Conservation (phyloP, 2,888 invertebrate genomes). For the Erpobdella octoculata region DNA sequence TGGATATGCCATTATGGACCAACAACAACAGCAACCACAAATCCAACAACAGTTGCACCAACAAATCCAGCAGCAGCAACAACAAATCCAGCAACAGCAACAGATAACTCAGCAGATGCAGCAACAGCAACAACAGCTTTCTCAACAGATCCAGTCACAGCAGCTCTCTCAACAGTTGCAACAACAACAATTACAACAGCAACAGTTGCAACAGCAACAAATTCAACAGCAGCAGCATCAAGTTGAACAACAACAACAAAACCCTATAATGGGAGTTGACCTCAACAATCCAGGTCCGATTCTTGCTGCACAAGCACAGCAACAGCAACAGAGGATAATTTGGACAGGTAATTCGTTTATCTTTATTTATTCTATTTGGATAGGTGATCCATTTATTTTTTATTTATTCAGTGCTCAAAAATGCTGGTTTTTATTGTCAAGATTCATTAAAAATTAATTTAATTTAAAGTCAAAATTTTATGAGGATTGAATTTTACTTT, state of each 20-base stretch:
- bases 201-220: conserved; percentile 11
- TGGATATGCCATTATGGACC: not conserved
- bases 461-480: not conserved
- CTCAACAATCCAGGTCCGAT: conserved; percentile 21
- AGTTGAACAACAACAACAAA: conserved; percentile 4
- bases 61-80: not conserved
- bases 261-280: not conserved
- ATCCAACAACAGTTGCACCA: conserved; percentile 12
- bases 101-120: conserved; percentile 3
- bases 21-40: conserved; percentile 16
- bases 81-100: not conserved
- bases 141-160: not conserved
- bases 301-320: conserved; percentile 2
- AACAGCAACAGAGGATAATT: conserved; percentile 26
- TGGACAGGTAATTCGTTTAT: conserved; percentile 27
- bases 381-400: not conserved
- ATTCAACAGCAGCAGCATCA: conserved; percentile 20
- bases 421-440: not conserved
- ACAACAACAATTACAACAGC: not conserved
- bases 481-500: too few species aligned
- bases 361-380: not conserved
- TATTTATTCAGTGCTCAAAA: too few species aligned
- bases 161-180: not conserved
- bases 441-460: not conserved
- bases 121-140: conserved; percentile 6